phyloP scores from a whole-genome alignment of 2,113 vertebrate genomes.

The Mystacornis crossleyi region DNA sequence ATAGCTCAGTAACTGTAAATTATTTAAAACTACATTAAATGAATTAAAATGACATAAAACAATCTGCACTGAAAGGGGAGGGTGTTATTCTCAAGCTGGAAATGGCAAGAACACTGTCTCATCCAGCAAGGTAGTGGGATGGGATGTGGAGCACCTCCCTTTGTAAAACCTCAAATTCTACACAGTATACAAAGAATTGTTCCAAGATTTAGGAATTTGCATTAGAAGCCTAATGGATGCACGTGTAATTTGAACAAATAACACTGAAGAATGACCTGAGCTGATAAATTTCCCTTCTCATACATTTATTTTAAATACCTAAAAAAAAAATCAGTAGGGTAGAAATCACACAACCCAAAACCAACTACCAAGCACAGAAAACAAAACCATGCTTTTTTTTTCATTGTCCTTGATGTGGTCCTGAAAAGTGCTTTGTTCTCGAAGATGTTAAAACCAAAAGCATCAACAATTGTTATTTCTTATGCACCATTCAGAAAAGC shows the following conservation, averaged over 20 bases:
- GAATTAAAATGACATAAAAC: slow-evolving; percentile 10
- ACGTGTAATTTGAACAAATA: neutral
- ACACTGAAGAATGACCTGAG: neutral
- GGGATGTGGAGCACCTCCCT: neutral
- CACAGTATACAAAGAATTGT: neutral
- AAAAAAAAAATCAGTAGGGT: neutral
- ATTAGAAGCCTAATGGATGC: neutral
- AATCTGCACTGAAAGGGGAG: neutral
- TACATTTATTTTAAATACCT: neutral
- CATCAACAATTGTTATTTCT: neutral
- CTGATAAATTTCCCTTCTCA: neutral
- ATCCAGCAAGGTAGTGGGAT: neutral
- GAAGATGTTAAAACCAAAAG: neutral
- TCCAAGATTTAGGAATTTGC: neutral
- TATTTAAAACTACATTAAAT: slow-evolving; percentile 25
- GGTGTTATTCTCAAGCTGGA: neutral
- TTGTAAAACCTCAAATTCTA: neutral
- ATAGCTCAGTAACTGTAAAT: slow-evolving; percentile 22
- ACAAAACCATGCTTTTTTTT: neutral
- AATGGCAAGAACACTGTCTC: neutral
- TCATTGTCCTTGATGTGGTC: neutral
- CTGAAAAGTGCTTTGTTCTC: neutral
- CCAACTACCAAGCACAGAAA: neutral
- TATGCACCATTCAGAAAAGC: neutral
- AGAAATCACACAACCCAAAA: neutral